Conservation (phyloP, 1,140 invertebrate genomes). For the Pollicipes pollicipes region DNA sequence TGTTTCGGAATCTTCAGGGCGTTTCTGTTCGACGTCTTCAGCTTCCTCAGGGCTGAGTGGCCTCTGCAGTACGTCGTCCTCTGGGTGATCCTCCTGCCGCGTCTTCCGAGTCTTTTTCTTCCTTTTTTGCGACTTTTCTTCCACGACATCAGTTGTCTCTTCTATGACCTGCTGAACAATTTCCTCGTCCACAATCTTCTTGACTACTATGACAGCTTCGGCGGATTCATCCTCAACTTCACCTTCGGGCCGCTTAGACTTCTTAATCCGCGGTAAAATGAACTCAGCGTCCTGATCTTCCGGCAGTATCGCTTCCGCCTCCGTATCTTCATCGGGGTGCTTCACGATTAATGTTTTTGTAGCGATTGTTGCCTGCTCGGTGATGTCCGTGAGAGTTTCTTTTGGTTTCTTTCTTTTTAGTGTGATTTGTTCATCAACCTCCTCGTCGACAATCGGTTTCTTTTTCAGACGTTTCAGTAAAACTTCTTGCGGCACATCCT, state of each 20-base stretch:
- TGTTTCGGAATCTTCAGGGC: too few species aligned
- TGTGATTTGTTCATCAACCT: constrained; percentile 11
- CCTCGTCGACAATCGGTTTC: constrained; percentile 13
- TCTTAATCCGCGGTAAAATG: constrained; percentile 7
- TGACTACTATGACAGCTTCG: constrained; percentile 12
- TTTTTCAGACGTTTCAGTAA: constrained; percentile 11
- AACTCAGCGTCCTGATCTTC: constrained; percentile 14
- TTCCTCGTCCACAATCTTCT: constrained; percentile 9
- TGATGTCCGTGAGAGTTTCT: neutral
- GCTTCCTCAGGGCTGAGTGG: too few species aligned
- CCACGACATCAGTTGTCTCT: constrained; percentile 10
- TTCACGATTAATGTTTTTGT: neutral
- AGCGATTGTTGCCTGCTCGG: too few species aligned
- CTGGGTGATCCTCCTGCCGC: too few species aligned
- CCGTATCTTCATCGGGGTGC: constrained; percentile 8
- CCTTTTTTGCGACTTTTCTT: constrained; percentile 15
- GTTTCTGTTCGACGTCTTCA: too few species aligned
- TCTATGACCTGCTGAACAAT: constrained; percentile 11
- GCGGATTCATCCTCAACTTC: constrained; percentile 14
- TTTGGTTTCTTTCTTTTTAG: constrained; percentile 13
- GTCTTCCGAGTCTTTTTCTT: constrained; percentile 18
- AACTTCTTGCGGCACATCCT: constrained; percentile 14
- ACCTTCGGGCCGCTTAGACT: constrained; percentile 13
- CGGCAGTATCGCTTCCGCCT: constrained; percentile 9
- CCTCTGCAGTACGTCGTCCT: too few species aligned